phyloP scores from a whole-genome alignment of 2,888 invertebrate species.

The Antheraea assamensis region DNA sequence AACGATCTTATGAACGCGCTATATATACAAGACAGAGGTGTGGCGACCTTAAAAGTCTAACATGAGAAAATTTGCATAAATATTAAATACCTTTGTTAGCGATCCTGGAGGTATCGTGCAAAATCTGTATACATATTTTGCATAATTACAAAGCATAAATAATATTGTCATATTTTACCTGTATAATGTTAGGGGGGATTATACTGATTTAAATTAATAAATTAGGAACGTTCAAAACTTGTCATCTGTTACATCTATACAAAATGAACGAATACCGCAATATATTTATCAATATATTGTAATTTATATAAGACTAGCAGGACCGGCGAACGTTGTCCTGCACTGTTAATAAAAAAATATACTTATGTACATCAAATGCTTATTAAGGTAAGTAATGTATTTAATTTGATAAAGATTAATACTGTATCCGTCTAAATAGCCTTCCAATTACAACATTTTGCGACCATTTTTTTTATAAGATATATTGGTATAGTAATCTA shows the following conservation, averaged over 20 bases:
- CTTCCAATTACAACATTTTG: too few relatives aligned
- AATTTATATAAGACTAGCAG: too few relatives aligned
- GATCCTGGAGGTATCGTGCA: not conserved
- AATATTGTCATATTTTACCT: not conserved
- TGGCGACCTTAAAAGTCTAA: slow-evolving; percentile 8
- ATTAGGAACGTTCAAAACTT: not conserved
- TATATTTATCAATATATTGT: too few relatives aligned
- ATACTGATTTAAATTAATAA: not conserved
- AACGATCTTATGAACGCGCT: not conserved
- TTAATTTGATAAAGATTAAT: too few relatives aligned
- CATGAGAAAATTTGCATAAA: slow-evolving; percentile 14
- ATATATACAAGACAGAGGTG: slow-evolving; percentile 14
- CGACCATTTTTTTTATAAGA: too few relatives aligned
- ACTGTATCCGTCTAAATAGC: too few relatives aligned
- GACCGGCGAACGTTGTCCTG: too few relatives aligned
- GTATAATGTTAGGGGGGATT: not conserved
- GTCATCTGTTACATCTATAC: not conserved
- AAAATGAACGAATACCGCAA: not conserved
- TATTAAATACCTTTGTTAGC: slow-evolving; percentile 15
- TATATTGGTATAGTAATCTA: too few relatives aligned
- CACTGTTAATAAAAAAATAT: too few relatives aligned
- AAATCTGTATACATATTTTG: slow-evolving; percentile 12
- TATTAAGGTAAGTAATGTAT: too few relatives aligned
- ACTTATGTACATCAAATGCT: too few relatives aligned
- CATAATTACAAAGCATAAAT: not conserved